Percentiles rank a stretch among this genome's conserved stretches.
Conservation (phyloP, 64 coral and sea anemone genomes). For the Montipora cactus region DNA sequence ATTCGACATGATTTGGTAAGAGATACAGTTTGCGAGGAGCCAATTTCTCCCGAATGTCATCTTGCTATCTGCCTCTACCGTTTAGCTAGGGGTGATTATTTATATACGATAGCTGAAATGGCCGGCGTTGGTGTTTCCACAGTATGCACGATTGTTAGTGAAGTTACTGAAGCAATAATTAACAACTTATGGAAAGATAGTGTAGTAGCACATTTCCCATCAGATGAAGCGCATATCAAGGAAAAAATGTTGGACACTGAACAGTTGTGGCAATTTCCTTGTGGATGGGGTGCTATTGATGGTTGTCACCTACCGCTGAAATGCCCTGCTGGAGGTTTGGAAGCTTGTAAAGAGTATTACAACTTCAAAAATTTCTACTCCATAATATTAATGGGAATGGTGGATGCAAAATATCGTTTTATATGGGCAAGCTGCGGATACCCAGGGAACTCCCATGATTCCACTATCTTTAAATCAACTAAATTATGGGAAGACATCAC, state of each 20-base stretch:
- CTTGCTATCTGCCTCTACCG: conserved; percentile 48
- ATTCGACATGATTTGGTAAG: conserved; percentile 52
- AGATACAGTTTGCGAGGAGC: conserved; percentile 21
- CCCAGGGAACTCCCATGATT: conserved; percentile 45
- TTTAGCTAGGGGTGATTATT: conserved; percentile 34
- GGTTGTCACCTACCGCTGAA: conserved; percentile 33
- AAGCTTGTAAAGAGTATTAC: too few species aligned
- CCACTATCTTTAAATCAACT: background rate
- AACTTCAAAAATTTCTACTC: too few species aligned
- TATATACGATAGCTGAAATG: conserved; percentile 53
- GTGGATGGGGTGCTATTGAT: conserved; percentile 47
- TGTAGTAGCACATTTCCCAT: conserved; percentile 1
- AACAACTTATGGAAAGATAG: conserved; percentile 23
- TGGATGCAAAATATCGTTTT: conserved; percentile 51
- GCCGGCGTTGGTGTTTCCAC: conserved; percentile 20
- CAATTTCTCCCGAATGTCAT: conserved; percentile 7
- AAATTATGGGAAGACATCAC: conserved; percentile 42
- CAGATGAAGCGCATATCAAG: background rate
- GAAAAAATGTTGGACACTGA: conserved; percentile 61
- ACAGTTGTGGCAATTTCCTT: conserved; percentile 54
- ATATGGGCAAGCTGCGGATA: conserved; percentile 51
- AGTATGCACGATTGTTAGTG: conserved; percentile 13
- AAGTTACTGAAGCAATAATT: conserved; percentile 27
- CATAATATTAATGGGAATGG: conserved; percentile 5
- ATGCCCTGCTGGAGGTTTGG: too few species aligned